Evolutionary conservation across 2,888 invertebrate genomes (phyloP), one percentile per base, ranked within the genome.

Genomic region (Lasius platythorax): DNA sequence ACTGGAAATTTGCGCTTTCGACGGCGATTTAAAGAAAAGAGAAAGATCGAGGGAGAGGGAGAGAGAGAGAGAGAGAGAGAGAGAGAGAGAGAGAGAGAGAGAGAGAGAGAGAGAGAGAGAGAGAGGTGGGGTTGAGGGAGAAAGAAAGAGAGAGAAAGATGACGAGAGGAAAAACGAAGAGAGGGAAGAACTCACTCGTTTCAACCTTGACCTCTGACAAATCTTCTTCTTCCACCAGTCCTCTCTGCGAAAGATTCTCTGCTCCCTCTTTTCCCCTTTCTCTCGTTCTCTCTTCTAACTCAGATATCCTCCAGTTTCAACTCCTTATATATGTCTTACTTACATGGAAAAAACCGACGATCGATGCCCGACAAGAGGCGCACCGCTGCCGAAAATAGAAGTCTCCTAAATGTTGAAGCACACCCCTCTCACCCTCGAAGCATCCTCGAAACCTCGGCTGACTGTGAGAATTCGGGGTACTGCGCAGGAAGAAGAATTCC

Each of bases 131-230:
- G 23, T 23, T 23, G 0, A 0, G 23, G 23, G 23, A 56, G 64
- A 84, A 28, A 12, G 12, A 33, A 73, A 75, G 43, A 8, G 58
- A 73, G 79, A 82, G 23, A 67, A 37, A 3, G 23, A 23, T 0
- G 8, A 56, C 18, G 63, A 78, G 63, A 84, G 53, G 86, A 84
- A 53, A 58, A 78, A 8, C 18, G 30, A 87, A 84, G 73, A 64
- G 78, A 83, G 70, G 79, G 67, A 85, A 87, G 83, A 85, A 64
- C 68, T 78, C 63, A 85, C 68, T 87, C 67, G 84, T 81, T 67
- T 90, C 86, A 90, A 92, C 91, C 92, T 92, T 92, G 92, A 92
- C 92, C 92, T 87, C 84, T 83, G 83, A 61, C 75, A 87, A 53
- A 86, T 43, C 78, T 75, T 81, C 61, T 64, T 67, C 50, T 40